Evolutionary conservation across 2,888 invertebrate species (phyloP).

Genomic region (Pantelozetes paolii): DNA sequence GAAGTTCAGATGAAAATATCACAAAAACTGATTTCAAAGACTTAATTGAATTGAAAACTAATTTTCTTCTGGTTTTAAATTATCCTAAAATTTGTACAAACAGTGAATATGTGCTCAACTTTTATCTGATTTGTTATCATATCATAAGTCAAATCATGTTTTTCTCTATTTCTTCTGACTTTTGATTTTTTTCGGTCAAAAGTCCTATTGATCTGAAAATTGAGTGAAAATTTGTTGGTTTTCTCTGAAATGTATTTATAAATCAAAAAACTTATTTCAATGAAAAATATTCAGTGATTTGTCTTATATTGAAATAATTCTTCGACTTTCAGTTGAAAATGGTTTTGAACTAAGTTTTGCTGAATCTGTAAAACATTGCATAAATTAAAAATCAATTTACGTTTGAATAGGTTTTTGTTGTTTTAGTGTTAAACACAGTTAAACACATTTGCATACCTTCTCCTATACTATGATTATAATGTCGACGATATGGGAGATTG

Average conservation of each 20-base stretch:
- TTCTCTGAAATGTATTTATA: background rate
- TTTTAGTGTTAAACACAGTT: too few relatives aligned
- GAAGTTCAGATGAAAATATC: slow-evolving; percentile 7
- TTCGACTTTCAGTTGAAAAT: slow-evolving; percentile 25
- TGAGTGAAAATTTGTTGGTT: background rate
- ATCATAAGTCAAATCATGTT: background rate
- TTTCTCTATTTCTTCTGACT: background rate
- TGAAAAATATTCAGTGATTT: slow-evolving; percentile 1
- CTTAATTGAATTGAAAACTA: background rate
- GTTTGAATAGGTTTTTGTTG: background rate
- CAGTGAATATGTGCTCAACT: too few relatives aligned
- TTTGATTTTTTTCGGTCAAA: background rate
- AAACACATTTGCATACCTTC: background rate
- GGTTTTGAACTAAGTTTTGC: background rate
- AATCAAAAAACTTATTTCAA: background rate
- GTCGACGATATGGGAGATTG: slow-evolving; percentile 43
- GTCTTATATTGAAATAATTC: slow-evolving; percentile 23
- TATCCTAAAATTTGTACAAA: background rate
- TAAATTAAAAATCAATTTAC: background rate
- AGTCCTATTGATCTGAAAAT: background rate
- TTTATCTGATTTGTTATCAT: too few relatives aligned
- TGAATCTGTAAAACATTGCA: slow-evolving; percentile 2
- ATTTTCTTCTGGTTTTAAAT: background rate
- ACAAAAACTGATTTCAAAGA: background rate
- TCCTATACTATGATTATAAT: background rate